Conservation (phyloP, 2,113 vertebrate genomes). For the Prinia subflava region DNA sequence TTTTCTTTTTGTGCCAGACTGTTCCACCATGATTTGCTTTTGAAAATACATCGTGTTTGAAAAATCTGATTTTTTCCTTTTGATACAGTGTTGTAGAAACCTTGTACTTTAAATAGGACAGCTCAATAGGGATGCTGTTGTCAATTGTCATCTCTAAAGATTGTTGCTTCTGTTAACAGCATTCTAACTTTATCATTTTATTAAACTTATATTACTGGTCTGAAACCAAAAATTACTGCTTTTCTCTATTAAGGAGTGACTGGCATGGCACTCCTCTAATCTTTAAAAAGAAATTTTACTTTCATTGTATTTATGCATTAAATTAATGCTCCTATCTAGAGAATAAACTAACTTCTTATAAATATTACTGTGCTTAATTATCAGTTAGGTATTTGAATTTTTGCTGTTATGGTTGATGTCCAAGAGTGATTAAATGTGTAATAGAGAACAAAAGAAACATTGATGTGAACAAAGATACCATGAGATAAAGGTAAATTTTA, state of each 20-base stretch:
- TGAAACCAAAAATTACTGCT: slow-evolving; percentile 59
- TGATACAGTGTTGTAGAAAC: background rate
- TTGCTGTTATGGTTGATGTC: slow-evolving; percentile 53
- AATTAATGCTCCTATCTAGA: slow-evolving; percentile 54
- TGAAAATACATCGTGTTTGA: background rate
- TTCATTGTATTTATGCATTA: slow-evolving; percentile 62
- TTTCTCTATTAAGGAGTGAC: slow-evolving; percentile 32
- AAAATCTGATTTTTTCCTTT: background rate
- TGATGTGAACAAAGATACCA: slow-evolving; percentile 59
- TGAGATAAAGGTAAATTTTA: slow-evolving; percentile 58
- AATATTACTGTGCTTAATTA: slow-evolving; percentile 62
- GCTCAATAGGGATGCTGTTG: background rate
- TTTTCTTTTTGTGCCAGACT: background rate
- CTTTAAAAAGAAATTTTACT: slow-evolving; percentile 53
- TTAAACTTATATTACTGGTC: slow-evolving; percentile 24
- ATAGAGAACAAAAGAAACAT: slow-evolving; percentile 63
- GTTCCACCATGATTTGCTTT: background rate
- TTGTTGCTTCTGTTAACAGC: slow-evolving; percentile 7
- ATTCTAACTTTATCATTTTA: slow-evolving; percentile 36
- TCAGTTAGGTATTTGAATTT: slow-evolving; percentile 43
- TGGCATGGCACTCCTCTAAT: slow-evolving; percentile 15
- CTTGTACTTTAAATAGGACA: background rate
- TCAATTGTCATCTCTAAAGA: background rate
- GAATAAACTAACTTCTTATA: slow-evolving; percentile 58
- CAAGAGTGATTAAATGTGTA: slow-evolving; percentile 63